Base-by-base conservation (phyloP, 2,113 vertebrate species). In the Pagrus major region DNA sequence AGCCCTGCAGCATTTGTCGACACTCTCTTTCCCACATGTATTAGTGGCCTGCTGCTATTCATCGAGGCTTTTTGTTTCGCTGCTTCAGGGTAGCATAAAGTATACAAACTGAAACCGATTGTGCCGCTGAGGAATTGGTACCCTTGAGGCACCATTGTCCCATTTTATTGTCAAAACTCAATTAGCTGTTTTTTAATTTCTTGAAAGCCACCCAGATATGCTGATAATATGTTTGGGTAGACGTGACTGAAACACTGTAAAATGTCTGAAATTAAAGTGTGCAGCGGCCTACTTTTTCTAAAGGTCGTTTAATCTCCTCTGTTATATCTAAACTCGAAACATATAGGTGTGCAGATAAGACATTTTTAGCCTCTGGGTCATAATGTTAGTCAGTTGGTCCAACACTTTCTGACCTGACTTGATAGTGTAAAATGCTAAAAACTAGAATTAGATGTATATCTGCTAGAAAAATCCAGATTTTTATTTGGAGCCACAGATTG, bases 21-120 rank as follows among this genome's bases (percentile, higher is more conserved):
- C 51, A 20, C 12, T 55, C 58, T 23, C 42, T 66, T 56, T 86
- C 86, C 76, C 81, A 84, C 78, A 80, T 84, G 78, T 86, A 86
- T 85, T 80, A 78, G 60, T 80, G 20, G 44, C 79, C 29, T 47
- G 31, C n/a, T 73, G 23, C 44, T 67, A 14, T 84, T 89, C 74
- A 60, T 18, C 6, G 16, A 18, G 51, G 51, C 55, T 54, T 75
- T 67, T 75, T 67, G 61, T 83, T 71, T 82, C 71, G 41, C 27
- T 3, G 51, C 86, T 86, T 20, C 55, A 9, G 63, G 86, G 44
- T 2, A 0, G 18, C 20, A 33, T 67, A 21, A 14, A 64, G 23
- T 2, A 39, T 56, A 46, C 6, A 78, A 69, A 47, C 46, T 65
- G 39, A 86, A 81, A 87, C 60, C 65, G 63, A 1, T 33, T 46